These are phyloP conservation scores for Psittacula cyanocephala DNA, from an alignment of 2,113 vertebrate species.

Conservation along the genomic window DNA sequence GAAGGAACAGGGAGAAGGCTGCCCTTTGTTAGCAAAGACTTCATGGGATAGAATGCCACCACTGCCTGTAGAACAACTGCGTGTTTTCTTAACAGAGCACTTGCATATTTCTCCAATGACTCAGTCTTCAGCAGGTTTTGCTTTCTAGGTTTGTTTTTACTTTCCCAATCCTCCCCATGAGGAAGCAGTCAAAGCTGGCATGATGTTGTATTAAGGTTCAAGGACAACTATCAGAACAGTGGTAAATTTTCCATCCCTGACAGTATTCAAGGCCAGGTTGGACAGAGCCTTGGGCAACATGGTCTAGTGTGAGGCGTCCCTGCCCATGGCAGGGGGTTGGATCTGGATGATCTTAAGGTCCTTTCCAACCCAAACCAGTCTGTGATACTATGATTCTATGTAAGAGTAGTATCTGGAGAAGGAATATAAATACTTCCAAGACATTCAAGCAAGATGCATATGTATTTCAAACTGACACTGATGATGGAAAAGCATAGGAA, in stretches of 20 bases:
- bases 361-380: not conserved
- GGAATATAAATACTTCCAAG: not conserved
- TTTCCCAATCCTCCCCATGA: not conserved
- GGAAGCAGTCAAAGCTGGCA: not conserved
- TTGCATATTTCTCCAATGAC: not conserved
- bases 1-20: not conserved
- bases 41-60: not conserved
- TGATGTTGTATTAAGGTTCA: not conserved
- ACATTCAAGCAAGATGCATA: fast-evolving
- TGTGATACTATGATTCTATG: not conserved
- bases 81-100: not conserved
- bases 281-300: not conserved
- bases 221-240: not conserved
- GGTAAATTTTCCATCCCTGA: not conserved
- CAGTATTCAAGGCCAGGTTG: not conserved
- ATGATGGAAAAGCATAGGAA: fast-evolving
- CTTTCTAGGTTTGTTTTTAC: not conserved
- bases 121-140: not conserved
- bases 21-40: not conserved
- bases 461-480: not conserved
- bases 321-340: not conserved
- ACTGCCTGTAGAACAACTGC: not conserved
- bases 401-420: not conserved
- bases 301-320: not conserved
- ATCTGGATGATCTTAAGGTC: not conserved